Conservation (phyloP, 92 coral and sea anemone genomes). For the Porites cylindrica region DNA sequence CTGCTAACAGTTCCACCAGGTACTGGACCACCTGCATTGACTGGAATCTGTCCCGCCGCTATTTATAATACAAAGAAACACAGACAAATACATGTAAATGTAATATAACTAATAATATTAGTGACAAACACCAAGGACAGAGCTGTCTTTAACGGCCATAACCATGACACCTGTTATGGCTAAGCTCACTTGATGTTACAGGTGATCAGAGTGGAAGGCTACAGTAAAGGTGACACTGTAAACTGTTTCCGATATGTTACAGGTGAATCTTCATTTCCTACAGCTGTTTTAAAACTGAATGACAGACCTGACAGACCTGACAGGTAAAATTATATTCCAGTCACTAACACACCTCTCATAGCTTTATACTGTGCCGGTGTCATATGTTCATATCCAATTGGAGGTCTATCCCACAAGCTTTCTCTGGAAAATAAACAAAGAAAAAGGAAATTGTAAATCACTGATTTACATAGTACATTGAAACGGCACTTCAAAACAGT, state of each 20-base stretch:
- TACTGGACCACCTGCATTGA: slow-evolving; percentile 61
- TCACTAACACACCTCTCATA: slow-evolving; percentile 83
- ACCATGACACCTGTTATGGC: no score
- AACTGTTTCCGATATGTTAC: no score
- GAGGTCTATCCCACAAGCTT: slow-evolving; percentile 98
- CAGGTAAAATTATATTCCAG: no score
- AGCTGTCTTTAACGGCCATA: no score
- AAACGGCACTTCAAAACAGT: neutral
- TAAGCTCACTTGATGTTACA: no score
- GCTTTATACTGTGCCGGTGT: slow-evolving; percentile 86
- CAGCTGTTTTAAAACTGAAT: no score
- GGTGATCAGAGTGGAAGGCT: no score
- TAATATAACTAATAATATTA: no score
- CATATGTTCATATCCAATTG: slow-evolving; percentile 93
- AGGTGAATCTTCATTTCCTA: no score
- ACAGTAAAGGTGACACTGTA: no score
- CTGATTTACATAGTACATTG: neutral
- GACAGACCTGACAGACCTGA: no score
- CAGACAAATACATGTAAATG: neutral
- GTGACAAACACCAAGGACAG: no score
- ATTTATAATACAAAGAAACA: neutral
- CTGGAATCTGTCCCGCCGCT: slow-evolving; percentile 97
- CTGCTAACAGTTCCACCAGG: slow-evolving; percentile 87
- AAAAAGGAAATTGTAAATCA: neutral
- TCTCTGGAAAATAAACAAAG: slow-evolving; percentile 49